Conservation (phyloP, 2,888 invertebrate genomes). For the Watsonalla cultraria region DNA sequence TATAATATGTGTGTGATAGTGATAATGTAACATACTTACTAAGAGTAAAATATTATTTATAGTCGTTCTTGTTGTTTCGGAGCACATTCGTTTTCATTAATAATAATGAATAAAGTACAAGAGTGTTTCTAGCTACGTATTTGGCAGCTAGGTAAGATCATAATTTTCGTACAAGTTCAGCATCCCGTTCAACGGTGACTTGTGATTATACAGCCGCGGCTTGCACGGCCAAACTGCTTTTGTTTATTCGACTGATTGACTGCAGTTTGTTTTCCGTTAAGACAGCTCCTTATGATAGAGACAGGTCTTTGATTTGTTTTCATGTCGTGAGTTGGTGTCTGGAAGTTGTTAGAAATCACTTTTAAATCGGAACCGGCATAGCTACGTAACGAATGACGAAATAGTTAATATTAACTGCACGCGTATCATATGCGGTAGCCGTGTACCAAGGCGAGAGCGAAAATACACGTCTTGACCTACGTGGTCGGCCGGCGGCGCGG, state of each 20-base stretch:
- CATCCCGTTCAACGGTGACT: neutral
- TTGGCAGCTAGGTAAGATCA: too few relatives aligned
- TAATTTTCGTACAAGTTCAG: slow-evolving; percentile 8
- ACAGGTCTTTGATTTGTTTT: slow-evolving; percentile 1
- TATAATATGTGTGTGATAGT: too few relatives aligned
- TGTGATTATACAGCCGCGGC: too few relatives aligned
- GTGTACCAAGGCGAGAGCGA: slow-evolving; percentile 74
- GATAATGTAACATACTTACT: too few relatives aligned
- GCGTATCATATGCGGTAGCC: slow-evolving; percentile 69
- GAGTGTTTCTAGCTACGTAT: too few relatives aligned
- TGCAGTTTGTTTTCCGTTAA: neutral
- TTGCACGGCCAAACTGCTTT: neutral
- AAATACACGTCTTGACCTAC: slow-evolving; percentile 75
- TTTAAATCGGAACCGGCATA: slow-evolving; percentile 7
- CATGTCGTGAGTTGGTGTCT: slow-evolving; percentile 13
- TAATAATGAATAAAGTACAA: too few relatives aligned
- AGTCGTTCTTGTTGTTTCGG: too few relatives aligned
- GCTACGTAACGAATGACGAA: slow-evolving; percentile 45
- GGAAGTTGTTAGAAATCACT: slow-evolving; percentile 26
- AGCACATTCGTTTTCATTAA: too few relatives aligned
- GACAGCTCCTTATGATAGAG: slow-evolving; percentile 4
- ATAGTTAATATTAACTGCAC: slow-evolving; percentile 69
- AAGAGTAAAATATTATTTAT: too few relatives aligned
- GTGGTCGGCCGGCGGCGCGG: slow-evolving; percentile 36
- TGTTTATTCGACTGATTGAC: neutral